Percentiles rank a stretch among this genome's conserved stretches.
These are phyloP conservation scores for Isaurus tuberculatus DNA, from an alignment of 92 coral and sea anemone species.

Conservation along the genomic window DNA sequence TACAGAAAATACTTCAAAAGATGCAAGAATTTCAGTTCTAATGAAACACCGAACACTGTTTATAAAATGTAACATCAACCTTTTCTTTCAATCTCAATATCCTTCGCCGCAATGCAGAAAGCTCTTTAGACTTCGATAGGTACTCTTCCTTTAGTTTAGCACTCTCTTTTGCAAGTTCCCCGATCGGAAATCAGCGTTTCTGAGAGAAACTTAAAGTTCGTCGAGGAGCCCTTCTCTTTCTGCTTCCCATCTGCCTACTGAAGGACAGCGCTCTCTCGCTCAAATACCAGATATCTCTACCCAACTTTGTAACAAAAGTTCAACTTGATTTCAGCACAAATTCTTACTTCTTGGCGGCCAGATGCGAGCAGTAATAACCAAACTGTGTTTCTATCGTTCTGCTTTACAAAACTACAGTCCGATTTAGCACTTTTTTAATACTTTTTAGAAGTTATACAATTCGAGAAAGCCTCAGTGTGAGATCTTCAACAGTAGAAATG, in stretches of 20 bases:
- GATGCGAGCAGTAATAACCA: background rate
- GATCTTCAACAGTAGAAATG: background rate
- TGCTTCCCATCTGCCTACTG: conserved; percentile 18
- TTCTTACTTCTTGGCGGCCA: background rate
- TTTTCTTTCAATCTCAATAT: background rate
- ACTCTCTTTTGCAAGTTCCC: conserved; percentile 62
- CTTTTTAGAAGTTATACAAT: background rate
- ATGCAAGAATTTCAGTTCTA: background rate
- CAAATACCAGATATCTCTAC: background rate
- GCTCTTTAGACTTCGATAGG: conserved; percentile 9
- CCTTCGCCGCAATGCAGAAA: background rate
- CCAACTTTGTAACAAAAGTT: conserved; percentile 2
- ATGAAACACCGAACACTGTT: background rate
- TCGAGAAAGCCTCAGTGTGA: background rate
- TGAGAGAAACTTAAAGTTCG: conserved; percentile 23
- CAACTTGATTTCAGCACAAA: background rate
- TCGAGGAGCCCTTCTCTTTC: conserved; percentile 53
- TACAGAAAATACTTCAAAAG: background rate
- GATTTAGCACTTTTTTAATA: background rate
- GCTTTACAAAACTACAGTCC: background rate
- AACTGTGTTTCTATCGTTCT: background rate
- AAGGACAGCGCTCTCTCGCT: background rate
- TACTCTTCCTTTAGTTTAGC: conserved; percentile 64
- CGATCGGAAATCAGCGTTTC: conserved; percentile 62
- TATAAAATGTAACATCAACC: background rate